Conservation (phyloP, 2,888 invertebrate species). For the Rotaria macrura region DNA sequence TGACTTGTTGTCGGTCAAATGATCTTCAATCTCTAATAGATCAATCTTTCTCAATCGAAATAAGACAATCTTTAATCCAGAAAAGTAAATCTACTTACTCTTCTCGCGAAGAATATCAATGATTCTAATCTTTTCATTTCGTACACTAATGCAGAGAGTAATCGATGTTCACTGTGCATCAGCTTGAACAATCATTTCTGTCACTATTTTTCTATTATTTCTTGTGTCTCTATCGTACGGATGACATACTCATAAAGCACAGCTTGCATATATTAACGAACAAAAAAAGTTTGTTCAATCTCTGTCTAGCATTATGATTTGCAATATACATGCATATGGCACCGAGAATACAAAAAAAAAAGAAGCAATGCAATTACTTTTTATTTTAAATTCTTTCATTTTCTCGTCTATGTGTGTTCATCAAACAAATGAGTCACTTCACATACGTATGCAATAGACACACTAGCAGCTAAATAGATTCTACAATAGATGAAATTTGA, state of each 20-base stretch:
- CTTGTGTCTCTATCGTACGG: neutral
- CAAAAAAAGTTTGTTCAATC: neutral
- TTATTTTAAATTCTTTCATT: neutral
- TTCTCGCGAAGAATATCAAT: neutral
- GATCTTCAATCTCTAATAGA: neutral
- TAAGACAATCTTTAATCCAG: neutral
- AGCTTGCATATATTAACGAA: neutral
- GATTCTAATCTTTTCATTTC: neutral
- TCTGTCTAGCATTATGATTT: neutral
- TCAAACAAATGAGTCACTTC: neutral
- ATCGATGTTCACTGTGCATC: neutral
- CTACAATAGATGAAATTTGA: neutral
- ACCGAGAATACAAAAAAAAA: neutral
- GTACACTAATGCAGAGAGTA: neutral
- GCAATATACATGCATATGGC: neutral
- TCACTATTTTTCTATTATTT: neutral
- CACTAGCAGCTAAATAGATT: neutral
- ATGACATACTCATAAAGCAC: neutral
- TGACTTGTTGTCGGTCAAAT: neutral
- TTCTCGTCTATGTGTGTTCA: neutral
- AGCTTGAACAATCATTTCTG: neutral
- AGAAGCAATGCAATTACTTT: neutral
- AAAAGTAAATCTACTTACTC: neutral
- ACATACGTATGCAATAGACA: neutral
- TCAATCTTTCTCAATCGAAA: neutral